Evolutionary conservation across 2,113 vertebrate species (phyloP).

Genomic region (Illadopsis cleaveri): DNA sequence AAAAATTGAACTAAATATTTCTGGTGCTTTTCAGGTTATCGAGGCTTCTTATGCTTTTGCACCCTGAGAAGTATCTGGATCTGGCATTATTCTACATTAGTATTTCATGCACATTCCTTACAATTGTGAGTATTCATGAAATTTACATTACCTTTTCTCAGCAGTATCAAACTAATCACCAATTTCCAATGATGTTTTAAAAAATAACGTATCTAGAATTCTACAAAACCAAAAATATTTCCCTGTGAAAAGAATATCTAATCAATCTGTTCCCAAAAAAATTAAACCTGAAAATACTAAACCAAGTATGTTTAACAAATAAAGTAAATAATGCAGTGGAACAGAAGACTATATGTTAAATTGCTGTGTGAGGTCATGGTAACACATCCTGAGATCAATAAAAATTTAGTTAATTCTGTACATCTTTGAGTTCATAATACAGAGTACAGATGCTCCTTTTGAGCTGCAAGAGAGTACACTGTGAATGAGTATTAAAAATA

Average conservation of each 20-base stretch:
- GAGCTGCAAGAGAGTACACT: not conserved
- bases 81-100: conserved; percentile 2
- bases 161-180: conserved; percentile 29
- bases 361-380: not conserved
- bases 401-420: conserved; percentile 15
- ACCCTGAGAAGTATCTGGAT: not conserved
- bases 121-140: conserved; percentile 31
- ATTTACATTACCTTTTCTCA: conserved; percentile 43
- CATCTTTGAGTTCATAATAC: not conserved
- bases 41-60: not conserved
- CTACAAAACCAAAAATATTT: not conserved
- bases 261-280: not conserved
- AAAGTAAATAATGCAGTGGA: conserved; percentile 32
- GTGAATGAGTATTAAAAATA: conserved; percentile 17
- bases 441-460: not conserved
- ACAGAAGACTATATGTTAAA: not conserved
- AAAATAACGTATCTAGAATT: not conserved
- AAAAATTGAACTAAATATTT: not conserved
- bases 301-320: not conserved
- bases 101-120: conserved; percentile 50
- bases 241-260: conserved; percentile 3
- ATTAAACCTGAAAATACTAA: conserved; percentile 6
- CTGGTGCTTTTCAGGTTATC: not conserved
- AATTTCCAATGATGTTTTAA: conserved; percentile 10
- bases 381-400: not conserved